These are phyloP conservation scores for Helleia helle DNA, from an alignment of 2,888 invertebrate species.

Conservation along the genomic window DNA sequence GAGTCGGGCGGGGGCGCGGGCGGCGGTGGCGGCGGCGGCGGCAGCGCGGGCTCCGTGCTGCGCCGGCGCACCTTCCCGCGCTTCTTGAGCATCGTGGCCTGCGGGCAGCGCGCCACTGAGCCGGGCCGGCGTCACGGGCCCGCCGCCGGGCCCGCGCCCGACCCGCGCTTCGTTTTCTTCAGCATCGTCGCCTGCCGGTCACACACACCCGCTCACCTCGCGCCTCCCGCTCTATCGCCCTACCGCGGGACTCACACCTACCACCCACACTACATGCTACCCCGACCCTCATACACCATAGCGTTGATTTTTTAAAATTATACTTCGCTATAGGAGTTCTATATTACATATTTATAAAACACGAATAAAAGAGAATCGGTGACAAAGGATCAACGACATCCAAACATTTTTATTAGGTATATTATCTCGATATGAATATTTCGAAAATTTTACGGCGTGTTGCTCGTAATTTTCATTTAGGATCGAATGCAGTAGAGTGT, in stretches of 20 bases:
- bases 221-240: conserved; percentile 19
- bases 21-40: conserved; percentile 47
- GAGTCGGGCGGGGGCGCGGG: conserved; percentile 67
- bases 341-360: no score
- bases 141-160: conserved; percentile 80
- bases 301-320: no score
- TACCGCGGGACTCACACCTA: conserved; percentile 23
- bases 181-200: conserved; percentile 97
- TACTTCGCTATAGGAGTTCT: no score
- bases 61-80: conserved; percentile 97
- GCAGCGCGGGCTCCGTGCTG: conserved; percentile 85
- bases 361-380: no score
- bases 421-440: no score
- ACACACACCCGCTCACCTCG: conserved; percentile 41
- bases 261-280: not conserved
- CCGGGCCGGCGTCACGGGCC: conserved; percentile 40
- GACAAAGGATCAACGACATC: no score
- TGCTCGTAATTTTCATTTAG: no score
- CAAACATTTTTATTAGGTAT: no score
- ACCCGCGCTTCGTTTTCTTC: conserved; percentile 99
- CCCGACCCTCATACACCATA: conserved; percentile 21
- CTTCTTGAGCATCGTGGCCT: conserved; percentile 99
- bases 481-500: conserved; percentile 5
- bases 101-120: conserved; percentile 62
- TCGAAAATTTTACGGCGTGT: no score